Conservation (phyloP, 2,888 invertebrate genomes). For the Epinotia brunnichana region DNA sequence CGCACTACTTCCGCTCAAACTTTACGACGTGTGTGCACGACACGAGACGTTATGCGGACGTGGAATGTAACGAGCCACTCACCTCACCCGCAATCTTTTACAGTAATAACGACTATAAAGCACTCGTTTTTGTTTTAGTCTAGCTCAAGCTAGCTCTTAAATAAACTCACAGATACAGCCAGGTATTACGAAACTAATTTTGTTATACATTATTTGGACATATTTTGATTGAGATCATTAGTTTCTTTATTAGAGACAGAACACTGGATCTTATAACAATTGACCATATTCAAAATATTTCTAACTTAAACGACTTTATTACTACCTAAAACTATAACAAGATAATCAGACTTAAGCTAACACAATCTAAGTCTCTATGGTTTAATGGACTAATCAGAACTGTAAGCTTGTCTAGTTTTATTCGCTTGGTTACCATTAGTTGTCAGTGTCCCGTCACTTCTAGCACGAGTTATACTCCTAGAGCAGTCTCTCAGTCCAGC, state of each 20-base stretch:
- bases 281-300: neutral
- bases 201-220: neutral
- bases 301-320: neutral
- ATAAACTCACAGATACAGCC: neutral
- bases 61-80: conserved; percentile 39
- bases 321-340: neutral
- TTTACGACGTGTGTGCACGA: conserved; percentile 59
- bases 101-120: conserved; percentile 38
- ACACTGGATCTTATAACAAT: neutral
- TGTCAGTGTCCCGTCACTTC: conserved; percentile 15
- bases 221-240: neutral
- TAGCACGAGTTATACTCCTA: conserved; percentile 8
- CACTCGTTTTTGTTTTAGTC: conserved; percentile 14
- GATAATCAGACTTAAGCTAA: neutral
- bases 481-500: neutral
- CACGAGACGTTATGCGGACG: conserved; percentile 34
- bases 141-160: neutral
- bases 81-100: conserved; percentile 39
- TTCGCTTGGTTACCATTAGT: neutral
- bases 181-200: neutral
- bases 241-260: neutral
- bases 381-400: conserved; percentile 7
- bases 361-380: neutral
- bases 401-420: neutral
- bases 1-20: conserved; percentile 50